Conservation (phyloP, 2,797 vertebrate species). For the Spinibarbus caldwelli region DNA sequence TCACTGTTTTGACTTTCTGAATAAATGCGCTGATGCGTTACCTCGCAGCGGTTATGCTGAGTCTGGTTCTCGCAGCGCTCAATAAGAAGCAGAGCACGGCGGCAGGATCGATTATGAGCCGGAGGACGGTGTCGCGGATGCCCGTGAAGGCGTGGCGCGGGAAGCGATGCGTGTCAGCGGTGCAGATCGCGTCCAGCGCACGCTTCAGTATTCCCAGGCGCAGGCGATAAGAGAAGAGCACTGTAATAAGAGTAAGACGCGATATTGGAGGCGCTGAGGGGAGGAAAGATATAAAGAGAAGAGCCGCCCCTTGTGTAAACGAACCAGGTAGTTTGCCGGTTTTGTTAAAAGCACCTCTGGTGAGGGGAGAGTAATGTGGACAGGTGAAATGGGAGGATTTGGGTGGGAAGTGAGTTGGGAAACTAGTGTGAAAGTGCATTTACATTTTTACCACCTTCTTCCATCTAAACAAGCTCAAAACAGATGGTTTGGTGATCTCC, state of each 20-base stretch:
- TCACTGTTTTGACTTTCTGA: slow-evolving; percentile 41
- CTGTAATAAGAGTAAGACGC: slow-evolving; percentile 50
- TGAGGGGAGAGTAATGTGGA: background rate
- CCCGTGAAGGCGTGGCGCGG: slow-evolving; percentile 42
- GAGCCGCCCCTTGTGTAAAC: slow-evolving; percentile 65
- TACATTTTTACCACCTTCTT: background rate
- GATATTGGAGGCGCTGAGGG: slow-evolving; percentile 43
- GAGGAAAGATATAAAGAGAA: slow-evolving; percentile 57
- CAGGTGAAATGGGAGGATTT: background rate
- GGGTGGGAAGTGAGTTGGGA: background rate
- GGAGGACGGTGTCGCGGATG: slow-evolving; percentile 65
- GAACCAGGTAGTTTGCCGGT: slow-evolving; percentile 61
- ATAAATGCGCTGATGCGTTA: slow-evolving; percentile 39
- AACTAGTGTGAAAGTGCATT: slow-evolving; percentile 23
- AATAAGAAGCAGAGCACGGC: slow-evolving; percentile 52
- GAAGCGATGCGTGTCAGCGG: slow-evolving; percentile 19
- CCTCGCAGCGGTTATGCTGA: slow-evolving; percentile 27
- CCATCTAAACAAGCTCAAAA: background rate
- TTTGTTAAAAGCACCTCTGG: slow-evolving; percentile 33
- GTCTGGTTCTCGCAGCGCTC: slow-evolving; percentile 27
- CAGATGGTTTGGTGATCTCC: background rate
- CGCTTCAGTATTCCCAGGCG: slow-evolving; percentile 46
- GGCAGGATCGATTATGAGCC: slow-evolving; percentile 55
- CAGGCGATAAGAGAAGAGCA: slow-evolving; percentile 43
- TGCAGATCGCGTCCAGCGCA: slow-evolving; percentile 2